Evolutionary conservation across 2,797 vertebrate species (phyloP).

Genomic region (Schizopygopsis malacanthus): DNA sequence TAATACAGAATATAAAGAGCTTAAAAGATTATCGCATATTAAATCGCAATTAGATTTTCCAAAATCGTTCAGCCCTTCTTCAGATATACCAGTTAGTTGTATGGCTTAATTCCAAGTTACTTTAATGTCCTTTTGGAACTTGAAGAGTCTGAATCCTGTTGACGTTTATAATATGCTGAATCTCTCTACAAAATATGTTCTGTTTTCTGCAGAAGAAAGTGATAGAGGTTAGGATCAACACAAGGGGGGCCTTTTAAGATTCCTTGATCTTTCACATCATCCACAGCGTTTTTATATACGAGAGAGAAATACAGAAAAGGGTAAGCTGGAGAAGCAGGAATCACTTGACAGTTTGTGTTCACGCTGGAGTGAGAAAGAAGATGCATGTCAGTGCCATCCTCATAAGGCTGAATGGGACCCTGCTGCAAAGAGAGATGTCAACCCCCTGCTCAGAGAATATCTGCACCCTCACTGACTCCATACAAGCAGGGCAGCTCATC

Average conservation of each 20-base stretch:
- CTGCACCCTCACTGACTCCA: conserved; percentile 64
- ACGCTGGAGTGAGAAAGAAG: conserved; percentile 7
- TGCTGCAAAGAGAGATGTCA: conserved; percentile 62
- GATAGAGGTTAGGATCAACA: background rate
- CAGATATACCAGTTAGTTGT: background rate
- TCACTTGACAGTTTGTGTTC: conserved; percentile 32
- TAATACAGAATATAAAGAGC: too few species aligned
- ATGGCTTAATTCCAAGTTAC: background rate
- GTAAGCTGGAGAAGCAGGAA: conserved; percentile 9
- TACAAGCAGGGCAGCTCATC: conserved; percentile 67
- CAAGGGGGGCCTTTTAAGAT: background rate
- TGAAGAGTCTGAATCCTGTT: background rate
- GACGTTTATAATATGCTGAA: background rate
- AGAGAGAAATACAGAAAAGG: background rate
- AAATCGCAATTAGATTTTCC: too few species aligned
- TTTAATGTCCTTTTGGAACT: background rate
- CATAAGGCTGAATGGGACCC: conserved; percentile 58
- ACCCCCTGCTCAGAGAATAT: conserved; percentile 61
- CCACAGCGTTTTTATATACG: background rate
- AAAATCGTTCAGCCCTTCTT: background rate
- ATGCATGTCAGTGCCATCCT: conserved; percentile 62
- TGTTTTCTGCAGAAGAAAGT: background rate
- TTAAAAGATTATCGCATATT: too few species aligned
- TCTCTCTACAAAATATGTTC: background rate
- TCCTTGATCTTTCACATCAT: background rate